Conservation (phyloP, 2,888 invertebrate genomes). For the Parnassius orleans region DNA sequence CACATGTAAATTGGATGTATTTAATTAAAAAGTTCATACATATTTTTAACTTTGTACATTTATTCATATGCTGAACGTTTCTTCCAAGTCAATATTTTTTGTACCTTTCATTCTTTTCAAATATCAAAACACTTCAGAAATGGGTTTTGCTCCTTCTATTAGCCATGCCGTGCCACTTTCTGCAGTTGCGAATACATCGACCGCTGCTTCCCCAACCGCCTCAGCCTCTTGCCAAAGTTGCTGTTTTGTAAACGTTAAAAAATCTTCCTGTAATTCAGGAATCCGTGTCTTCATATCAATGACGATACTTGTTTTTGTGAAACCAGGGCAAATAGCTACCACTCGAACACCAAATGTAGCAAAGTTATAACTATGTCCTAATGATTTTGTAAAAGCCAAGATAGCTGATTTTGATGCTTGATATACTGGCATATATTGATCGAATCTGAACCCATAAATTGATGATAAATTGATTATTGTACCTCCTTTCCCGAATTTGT, state of each 20-base stretch:
- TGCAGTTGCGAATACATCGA: conserved; percentile 55
- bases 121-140: background rate
- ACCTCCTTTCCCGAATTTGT: conserved; percentile 78
- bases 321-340: conserved; percentile 70
- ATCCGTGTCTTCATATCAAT: conserved; percentile 30
- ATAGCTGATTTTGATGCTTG: conserved; percentile 78
- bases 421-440: conserved; percentile 72
- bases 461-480: conserved; percentile 82
- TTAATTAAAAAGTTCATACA: no score
- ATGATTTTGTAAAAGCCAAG: conserved; percentile 65
- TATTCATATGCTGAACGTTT: no score
- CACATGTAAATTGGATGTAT: no score
- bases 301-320: conserved; percentile 43
- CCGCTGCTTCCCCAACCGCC: conserved; percentile 48
- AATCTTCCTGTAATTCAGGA: conserved; percentile 35
- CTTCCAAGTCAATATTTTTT: no score
- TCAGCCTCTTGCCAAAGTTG: conserved; percentile 50
- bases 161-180: conserved; percentile 78
- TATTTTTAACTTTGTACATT: no score
- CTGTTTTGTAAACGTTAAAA: conserved; percentile 35
- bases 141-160: conserved; percentile 62
- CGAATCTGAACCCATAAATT: conserved; percentile 71
- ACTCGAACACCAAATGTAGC: conserved; percentile 56
- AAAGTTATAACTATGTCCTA: conserved; percentile 59
- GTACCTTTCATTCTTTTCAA: no score